A percentile compares a stretch with the other conserved stretches of the same genome.
These are phyloP conservation scores for Drosophila mimetica DNA, from an alignment of 2,888 invertebrate species.

Conservation along the genomic window DNA sequence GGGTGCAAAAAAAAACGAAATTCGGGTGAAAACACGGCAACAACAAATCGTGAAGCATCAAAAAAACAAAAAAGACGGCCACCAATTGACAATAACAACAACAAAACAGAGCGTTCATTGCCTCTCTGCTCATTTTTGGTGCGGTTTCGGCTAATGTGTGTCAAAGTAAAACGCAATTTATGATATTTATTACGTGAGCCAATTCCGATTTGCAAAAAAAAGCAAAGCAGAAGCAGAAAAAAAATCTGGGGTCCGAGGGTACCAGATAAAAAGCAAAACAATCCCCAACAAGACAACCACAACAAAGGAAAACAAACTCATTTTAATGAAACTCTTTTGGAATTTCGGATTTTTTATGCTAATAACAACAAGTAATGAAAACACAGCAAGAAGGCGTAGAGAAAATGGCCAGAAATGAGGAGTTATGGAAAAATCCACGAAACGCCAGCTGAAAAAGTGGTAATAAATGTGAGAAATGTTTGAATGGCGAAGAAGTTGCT, in stretches of 20 bases:
- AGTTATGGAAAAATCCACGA: conserved; percentile 57
- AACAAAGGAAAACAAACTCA: conserved; percentile 47
- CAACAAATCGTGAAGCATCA: conserved; percentile 46
- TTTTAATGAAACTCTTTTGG: conserved; percentile 67
- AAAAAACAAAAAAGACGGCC: conserved; percentile 44
- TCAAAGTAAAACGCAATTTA: conserved; percentile 78
- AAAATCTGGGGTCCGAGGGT: background rate
- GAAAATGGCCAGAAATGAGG: conserved; percentile 60
- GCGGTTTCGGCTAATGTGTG: conserved; percentile 60
- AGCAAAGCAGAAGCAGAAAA: background rate
- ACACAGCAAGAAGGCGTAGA: conserved; percentile 31
- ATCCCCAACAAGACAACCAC: conserved; percentile 10
- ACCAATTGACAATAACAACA: conserved; percentile 29
- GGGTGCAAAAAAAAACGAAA: conserved; percentile 65
- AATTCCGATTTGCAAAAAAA: conserved; percentile 57
- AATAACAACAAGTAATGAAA: conserved; percentile 51
- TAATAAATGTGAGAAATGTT: conserved; percentile 33
- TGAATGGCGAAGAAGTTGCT: conserved; percentile 16
- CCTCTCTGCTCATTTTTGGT: conserved; percentile 13
- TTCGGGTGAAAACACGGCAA: conserved; percentile 62
- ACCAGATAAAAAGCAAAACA: conserved; percentile 18
- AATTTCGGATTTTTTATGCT: conserved; percentile 62
- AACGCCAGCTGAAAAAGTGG: conserved; percentile 17
- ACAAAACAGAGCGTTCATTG: conserved; percentile 24
- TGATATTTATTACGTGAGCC: conserved; percentile 77